phyloP scores from a whole-genome alignment of 2,797 vertebrate genomes.

The Pteropus rufus region DNA sequence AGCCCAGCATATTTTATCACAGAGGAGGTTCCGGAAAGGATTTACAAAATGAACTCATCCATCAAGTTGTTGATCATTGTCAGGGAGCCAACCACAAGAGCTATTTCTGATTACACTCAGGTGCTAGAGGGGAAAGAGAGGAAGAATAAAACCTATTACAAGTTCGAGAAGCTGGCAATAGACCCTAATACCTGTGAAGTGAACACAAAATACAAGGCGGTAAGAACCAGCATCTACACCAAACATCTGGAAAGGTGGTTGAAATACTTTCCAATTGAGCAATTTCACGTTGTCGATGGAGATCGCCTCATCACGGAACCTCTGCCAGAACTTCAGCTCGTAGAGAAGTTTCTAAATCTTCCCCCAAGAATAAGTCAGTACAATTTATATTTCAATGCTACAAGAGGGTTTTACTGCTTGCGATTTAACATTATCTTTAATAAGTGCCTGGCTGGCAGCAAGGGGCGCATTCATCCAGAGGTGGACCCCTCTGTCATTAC shows the following conservation, averaged over 20 bases:
- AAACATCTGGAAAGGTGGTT: conserved; percentile 97
- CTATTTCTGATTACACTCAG: conserved; percentile 97
- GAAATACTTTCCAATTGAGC: conserved; percentile 95
- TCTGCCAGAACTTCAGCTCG: conserved; percentile 93
- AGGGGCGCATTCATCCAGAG: conserved; percentile 95
- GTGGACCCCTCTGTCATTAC: conserved; percentile 92
- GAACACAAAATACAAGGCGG: conserved; percentile 97
- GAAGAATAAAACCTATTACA: conserved; percentile 97
- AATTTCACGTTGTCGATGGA: conserved; percentile 95
- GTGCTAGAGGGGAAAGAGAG: conserved; percentile 96
- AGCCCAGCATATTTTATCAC: conserved; percentile 98
- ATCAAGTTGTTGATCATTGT: conserved; percentile 96
- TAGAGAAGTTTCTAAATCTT: conserved; percentile 95
- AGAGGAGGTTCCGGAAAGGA: conserved; percentile 96
- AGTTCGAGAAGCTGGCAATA: conserved; percentile 95
- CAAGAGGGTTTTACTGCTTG: conserved; percentile 97
- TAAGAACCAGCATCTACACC: conserved; percentile 97
- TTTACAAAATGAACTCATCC: conserved; percentile 98
- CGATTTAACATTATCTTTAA: conserved; percentile 96
- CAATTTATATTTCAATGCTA: conserved; percentile 97
- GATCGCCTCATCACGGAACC: conserved; percentile 95
- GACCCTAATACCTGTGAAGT: conserved; percentile 93
- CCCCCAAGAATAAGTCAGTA: conserved; percentile 94
- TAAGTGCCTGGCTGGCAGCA: conserved; percentile 99
- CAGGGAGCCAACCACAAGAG: conserved; percentile 95